Evolutionary conservation across 2,797 vertebrate species (phyloP).

Genomic region (Sebastiscus tertius): DNA sequence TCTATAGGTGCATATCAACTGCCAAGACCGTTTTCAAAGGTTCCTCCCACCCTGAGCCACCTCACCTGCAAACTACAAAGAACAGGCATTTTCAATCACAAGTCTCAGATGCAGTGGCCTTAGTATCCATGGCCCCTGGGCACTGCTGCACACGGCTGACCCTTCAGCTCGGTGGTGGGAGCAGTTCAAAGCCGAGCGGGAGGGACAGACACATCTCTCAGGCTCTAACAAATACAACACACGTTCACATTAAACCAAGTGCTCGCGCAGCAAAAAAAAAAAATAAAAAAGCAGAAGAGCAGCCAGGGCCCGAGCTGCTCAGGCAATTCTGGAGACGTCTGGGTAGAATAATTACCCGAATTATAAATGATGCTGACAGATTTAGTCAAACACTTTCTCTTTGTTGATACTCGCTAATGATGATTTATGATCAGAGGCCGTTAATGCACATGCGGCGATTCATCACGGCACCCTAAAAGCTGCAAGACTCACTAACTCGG

Average conservation of each 20-base stretch:
- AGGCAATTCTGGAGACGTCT: slow-evolving; percentile 17
- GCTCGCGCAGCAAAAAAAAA: not conserved
- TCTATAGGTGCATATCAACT: slow-evolving; percentile 53
- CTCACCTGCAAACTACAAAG: slow-evolving; percentile 61
- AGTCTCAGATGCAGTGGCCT: slow-evolving; percentile 54
- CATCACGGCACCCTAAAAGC: slow-evolving; percentile 61
- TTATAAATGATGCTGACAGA: slow-evolving; percentile 67
- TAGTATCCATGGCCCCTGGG: slow-evolving; percentile 40
- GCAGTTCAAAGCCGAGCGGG: slow-evolving; percentile 47
- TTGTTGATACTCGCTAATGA: slow-evolving; percentile 71
- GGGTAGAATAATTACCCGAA: slow-evolving; percentile 54
- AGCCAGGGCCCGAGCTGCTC: not conserved
- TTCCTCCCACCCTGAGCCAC: slow-evolving; percentile 27
- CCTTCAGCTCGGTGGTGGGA: slow-evolving; percentile 41
- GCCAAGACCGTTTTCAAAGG: slow-evolving; percentile 52
- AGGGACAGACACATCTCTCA: not conserved
- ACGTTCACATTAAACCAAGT: not conserved
- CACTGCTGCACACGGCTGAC: slow-evolving; percentile 40
- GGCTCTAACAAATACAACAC: slow-evolving; percentile 10
- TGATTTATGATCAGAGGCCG: slow-evolving; percentile 64
- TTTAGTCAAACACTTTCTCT: slow-evolving; percentile 73
- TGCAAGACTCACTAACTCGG: slow-evolving; percentile 55
- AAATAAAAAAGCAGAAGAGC: not conserved
- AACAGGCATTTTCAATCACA: slow-evolving; percentile 57
- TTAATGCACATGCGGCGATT: slow-evolving; percentile 60